A percentile compares a stretch with the other conserved stretches of the same genome.
Evolutionary conservation across 1,140 invertebrate genomes (phyloP).

Genomic region (Fopius arisanus): DNA sequence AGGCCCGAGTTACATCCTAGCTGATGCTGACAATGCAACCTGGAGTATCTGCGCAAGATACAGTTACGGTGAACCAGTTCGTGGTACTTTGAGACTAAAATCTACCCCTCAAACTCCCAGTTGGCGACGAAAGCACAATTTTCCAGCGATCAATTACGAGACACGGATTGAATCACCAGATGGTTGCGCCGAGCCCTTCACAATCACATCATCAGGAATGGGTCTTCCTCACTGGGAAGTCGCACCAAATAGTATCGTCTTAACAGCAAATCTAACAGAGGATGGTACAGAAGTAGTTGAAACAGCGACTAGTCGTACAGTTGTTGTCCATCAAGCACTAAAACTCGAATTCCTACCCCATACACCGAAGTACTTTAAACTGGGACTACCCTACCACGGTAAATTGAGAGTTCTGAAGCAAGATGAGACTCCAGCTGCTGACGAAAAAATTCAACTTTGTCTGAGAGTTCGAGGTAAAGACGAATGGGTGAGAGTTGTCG

Average conservation of each 20-base stretch:
- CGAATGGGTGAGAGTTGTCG: conserved; percentile 54
- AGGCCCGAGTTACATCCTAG: conserved; percentile 69
- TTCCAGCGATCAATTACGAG: conserved; percentile 57
- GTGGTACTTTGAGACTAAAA: conserved; percentile 66
- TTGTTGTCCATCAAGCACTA: conserved; percentile 66
- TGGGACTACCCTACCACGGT: conserved; percentile 71
- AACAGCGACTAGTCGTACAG: conserved; percentile 68
- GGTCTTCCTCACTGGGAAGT: conserved; percentile 63
- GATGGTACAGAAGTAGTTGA: conserved; percentile 70
- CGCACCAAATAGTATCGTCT: conserved; percentile 61
- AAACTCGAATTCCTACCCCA: conserved; percentile 67
- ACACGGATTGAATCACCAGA: conserved; percentile 54
- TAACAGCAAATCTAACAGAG: conserved; percentile 70
- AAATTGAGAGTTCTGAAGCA: conserved; percentile 61
- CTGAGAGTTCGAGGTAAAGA: conserved; percentile 55
- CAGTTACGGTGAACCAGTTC: conserved; percentile 77
- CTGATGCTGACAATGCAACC: conserved; percentile 63
- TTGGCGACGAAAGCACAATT: conserved; percentile 57
- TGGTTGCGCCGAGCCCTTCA: conserved; percentile 63
- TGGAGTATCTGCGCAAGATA: conserved; percentile 74
- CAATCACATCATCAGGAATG: conserved; percentile 55
- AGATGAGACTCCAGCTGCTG: conserved; percentile 54
- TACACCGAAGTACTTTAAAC: conserved; percentile 69
- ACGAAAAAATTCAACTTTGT: conserved; percentile 59
- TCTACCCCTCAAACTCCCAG: conserved; percentile 56